Base-by-base conservation (phyloP, 2,888 invertebrate genomes). In the Tinea trinotella region DNA sequence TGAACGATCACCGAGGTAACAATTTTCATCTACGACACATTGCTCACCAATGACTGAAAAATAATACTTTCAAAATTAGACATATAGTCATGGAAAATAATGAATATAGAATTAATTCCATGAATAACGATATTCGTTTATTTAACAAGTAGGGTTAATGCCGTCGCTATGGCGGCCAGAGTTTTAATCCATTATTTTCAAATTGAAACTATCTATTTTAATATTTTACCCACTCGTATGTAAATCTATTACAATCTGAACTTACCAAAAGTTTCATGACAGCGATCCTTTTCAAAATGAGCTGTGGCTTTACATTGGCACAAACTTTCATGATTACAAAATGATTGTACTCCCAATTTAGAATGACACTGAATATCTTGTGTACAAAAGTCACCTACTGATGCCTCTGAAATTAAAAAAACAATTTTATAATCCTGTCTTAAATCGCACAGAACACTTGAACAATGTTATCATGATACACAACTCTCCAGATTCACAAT, bases 351-450 rank as follows among this genome's bases (percentile, higher is more conserved):
- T 0, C 85, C 83, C 60, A 82, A 71, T 0, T 77, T 78, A 0
- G 81, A 78, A 61, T 84, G 82, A 54, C 87, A 87, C 57, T 87
- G 87, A 53, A 86, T 80, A 59, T 83, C 71, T 44, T 80, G 78
- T 0, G 74, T 67, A 54, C 87, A 87, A 22, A 70, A 68, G 46
- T 86, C 85, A 2, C 79, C 81, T 13, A 71, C 68, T 1, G 63
- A 69, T 0, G 85, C 85, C 71, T 85, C 87, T 87, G 71, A 10
- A 76, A 60, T 62, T 6, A 34, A 30, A n/a, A 30, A 49, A 49
- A 3, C 18, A 5, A 49, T 49, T 13, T 19, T 35, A 46, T 46
- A 36, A n/a, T n/a, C n/a, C n/a, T n/a, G n/a, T n/a, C 4, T 12
- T 40, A 40, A 40, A 24, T 7, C 9, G 24, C 5, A 24, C 9